These are phyloP conservation scores for Eupithecia dodoneata DNA, from an alignment of 2,888 invertebrate species.

Conservation along the genomic window DNA sequence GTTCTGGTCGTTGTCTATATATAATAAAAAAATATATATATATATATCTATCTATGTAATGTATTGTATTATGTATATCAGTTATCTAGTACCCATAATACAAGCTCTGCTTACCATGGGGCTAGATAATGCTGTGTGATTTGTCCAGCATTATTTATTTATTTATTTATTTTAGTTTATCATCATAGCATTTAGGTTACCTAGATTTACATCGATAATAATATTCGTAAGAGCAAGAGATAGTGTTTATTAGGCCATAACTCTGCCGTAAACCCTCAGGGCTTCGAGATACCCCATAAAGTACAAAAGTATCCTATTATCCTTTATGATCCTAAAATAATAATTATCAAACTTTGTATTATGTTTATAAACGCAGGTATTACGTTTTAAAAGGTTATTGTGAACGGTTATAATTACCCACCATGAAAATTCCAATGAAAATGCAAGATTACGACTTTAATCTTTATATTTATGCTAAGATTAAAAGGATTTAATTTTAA, in stretches of 20 bases:
- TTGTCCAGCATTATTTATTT: no score
- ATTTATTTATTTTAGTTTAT: background rate
- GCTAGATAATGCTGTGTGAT: no score
- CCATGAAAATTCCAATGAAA: background rate
- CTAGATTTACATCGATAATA: background rate
- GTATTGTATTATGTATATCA: no score
- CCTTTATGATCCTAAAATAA: constrained; percentile 33
- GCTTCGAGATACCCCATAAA: constrained; percentile 25
- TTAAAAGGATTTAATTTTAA: constrained; percentile 4
- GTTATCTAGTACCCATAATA: no score
- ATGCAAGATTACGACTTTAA: background rate
- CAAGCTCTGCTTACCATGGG: no score
- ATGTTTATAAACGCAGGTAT: constrained; percentile 11
- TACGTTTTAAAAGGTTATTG: background rate
- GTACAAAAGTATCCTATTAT: constrained; percentile 34
- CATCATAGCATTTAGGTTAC: background rate
- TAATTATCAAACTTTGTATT: constrained; percentile 28
- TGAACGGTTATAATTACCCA: background rate
- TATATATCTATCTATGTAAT: no score
- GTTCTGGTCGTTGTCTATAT: no score
- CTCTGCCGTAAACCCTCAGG: constrained; percentile 33
- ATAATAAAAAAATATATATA: no score
- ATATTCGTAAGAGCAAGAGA: constrained; percentile 16
- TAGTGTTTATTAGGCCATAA: constrained; percentile 42
- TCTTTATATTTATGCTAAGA: constrained; percentile 12